A percentile compares a stretch with the other conserved stretches of the same genome.
phyloP scores from a whole-genome alignment of 2,113 vertebrate genomes.

The Electrona antarctica region DNA sequence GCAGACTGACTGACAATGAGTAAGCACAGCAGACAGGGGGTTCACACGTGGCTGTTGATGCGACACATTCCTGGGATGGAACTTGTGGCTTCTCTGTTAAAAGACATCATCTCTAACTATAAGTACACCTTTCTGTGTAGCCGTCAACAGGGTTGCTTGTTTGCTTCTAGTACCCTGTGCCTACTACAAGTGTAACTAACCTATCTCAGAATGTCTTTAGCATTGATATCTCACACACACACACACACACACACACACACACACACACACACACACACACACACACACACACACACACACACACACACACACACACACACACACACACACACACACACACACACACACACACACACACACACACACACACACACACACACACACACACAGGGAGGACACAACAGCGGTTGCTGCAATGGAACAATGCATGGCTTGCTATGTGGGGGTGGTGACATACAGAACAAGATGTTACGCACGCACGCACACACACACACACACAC shows the following conservation, averaged over 20 bases:
- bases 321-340: not conserved
- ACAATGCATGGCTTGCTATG: slow-evolving; percentile 59
- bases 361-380: slow-evolving; percentile 28
- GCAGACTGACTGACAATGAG: no score
- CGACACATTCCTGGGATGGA: no score
- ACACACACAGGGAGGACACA: slow-evolving; percentile 32
- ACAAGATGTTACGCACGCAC: slow-evolving; percentile 57
- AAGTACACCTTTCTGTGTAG: no score
- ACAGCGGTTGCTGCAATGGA: slow-evolving; percentile 42
- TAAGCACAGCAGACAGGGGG: no score
- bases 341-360: not conserved
- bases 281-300: slow-evolving; percentile 8
- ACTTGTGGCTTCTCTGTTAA: no score
- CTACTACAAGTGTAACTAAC: no score
- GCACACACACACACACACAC: not conserved
- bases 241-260: slow-evolving; percentile 8
- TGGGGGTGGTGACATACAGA: slow-evolving; percentile 35
- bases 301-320: slow-evolving; percentile 3
- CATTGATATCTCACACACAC: not conserved
- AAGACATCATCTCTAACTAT: not conserved
- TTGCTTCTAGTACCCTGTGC: no score
- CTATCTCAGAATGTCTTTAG: no score
- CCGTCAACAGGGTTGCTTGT: no score
- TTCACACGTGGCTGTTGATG: not conserved
- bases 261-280: slow-evolving; percentile 9